These are phyloP conservation scores for Anomalospiza imberbis DNA, from an alignment of 2,797 vertebrate species.

Conservation along the genomic window DNA sequence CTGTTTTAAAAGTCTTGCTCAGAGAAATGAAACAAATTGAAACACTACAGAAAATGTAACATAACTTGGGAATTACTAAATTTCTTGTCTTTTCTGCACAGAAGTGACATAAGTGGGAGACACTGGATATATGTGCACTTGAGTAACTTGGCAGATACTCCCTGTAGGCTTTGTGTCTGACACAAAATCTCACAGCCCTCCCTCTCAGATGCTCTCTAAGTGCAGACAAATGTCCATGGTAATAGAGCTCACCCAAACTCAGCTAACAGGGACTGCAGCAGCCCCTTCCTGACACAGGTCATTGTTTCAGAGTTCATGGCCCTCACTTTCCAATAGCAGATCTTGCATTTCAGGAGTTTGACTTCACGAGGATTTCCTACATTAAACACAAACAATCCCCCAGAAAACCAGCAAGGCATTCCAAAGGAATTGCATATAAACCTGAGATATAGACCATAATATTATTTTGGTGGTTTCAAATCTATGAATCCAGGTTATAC, in stretches of 20 bases:
- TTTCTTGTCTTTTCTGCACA: background rate
- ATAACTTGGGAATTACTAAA: background rate
- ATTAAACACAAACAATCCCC: background rate
- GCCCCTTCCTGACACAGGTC: background rate
- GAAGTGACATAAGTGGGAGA: background rate
- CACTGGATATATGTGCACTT: background rate
- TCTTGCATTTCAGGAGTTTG: background rate
- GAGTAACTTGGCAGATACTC: background rate
- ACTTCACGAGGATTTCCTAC: background rate
- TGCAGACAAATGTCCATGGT: background rate
- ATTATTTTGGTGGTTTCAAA: background rate
- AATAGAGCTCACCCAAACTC: background rate
- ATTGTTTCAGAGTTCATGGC: background rate
- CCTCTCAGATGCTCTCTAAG: background rate
- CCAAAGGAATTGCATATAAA: background rate
- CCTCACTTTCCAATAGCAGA: background rate
- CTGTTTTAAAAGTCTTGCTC: background rate
- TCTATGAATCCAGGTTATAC: background rate
- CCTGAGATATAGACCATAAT: background rate
- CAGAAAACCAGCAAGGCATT: background rate
- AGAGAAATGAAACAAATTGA: background rate
- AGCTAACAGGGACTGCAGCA: background rate
- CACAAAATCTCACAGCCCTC: conserved; percentile 9
- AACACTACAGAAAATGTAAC: background rate
- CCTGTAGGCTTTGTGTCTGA: background rate